Evolutionary conservation across 2,888 invertebrate genomes (phyloP).

Genomic region (Sinhomidia bicolor): DNA sequence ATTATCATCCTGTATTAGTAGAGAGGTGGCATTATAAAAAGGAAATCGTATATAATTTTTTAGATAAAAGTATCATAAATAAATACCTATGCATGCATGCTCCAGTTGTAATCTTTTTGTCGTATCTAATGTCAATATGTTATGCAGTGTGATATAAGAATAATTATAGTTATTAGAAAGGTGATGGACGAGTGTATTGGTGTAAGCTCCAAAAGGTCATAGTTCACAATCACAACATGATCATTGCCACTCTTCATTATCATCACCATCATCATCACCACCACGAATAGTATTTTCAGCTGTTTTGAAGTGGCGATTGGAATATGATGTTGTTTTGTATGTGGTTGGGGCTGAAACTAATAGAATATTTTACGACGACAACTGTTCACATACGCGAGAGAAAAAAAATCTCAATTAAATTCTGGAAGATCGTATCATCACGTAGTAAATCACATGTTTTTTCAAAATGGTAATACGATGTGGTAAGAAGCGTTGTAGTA

Average conservation of each 20-base stretch:
- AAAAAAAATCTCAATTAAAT: not conserved
- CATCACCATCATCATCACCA: not conserved
- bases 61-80: not conserved
- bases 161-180: not conserved
- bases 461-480: too few species aligned
- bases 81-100: too few species aligned
- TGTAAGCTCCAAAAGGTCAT: constrained; percentile 31
- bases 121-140: too few species aligned
- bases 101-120: too few species aligned
- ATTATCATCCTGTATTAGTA: not conserved
- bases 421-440: too few species aligned
- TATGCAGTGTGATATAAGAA: not conserved
- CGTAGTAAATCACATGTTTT: constrained; percentile 20
- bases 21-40: not conserved
- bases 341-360: too few species aligned
- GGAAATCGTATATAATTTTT: not conserved
- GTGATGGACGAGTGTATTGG: not conserved
- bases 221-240: not conserved
- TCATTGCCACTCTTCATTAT: not conserved
- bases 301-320: not conserved
- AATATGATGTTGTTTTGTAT: too few species aligned
- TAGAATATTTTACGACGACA: too few species aligned
- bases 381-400: too few species aligned
- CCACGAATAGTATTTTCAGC: not conserved
- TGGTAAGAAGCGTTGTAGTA: not conserved